Percentiles rank a stretch among this genome's conserved stretches.
Conservation (phyloP, 2,113 vertebrate species). For the Erythrocercus mccallii region DNA sequence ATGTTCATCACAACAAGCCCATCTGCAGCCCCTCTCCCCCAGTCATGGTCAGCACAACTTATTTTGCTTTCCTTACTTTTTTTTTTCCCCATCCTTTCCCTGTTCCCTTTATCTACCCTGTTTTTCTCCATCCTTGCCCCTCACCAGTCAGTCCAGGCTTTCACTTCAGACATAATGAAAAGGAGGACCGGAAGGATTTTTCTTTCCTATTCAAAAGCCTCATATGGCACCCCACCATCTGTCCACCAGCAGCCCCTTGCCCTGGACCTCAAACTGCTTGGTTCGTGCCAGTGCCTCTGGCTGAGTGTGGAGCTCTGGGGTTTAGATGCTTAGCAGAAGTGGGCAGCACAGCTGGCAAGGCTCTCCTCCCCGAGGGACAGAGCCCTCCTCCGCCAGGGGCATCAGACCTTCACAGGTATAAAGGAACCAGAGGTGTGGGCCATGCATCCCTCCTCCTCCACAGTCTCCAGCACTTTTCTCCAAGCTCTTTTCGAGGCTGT, state of each 20-base stretch:
- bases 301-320: not conserved
- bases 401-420: not conserved
- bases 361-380: not conserved
- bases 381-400: fast-evolving
- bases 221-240: not conserved
- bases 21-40: not conserved
- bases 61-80: not conserved
- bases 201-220: not conserved
- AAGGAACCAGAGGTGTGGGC: not conserved
- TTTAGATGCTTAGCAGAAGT: not conserved
- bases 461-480: not conserved
- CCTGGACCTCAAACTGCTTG: fast-evolving
- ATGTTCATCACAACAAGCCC: not conserved
- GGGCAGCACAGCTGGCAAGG: fast-evolving
- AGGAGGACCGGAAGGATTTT: not conserved
- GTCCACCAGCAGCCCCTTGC: not conserved
- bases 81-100: not conserved
- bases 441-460: not conserved
- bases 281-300: not conserved
- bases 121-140: not conserved
- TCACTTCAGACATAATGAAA: not conserved
- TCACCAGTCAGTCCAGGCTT: not conserved
- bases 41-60: not conserved
- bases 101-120: not conserved
- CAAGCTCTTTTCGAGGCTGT: not conserved